Evolutionary conservation across 2,113 vertebrate genomes (phyloP).

Genomic region (Cinclus mexicanus): DNA sequence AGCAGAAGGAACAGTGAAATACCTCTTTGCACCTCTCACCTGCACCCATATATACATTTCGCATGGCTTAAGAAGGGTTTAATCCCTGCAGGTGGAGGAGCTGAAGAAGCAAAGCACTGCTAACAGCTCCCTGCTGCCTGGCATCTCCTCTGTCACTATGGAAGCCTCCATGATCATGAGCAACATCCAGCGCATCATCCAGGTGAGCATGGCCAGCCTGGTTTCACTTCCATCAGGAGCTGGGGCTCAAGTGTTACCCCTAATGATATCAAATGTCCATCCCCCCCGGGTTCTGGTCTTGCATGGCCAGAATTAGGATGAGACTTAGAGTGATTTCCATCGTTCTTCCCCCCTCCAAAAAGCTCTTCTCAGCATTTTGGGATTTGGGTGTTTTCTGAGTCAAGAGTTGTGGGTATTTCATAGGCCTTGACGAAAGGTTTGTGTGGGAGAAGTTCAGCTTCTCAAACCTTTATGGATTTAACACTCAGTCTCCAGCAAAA

Average conservation of each 20-base stretch:
- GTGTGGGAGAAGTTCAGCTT: neutral
- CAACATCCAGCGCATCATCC: constrained; percentile 93
- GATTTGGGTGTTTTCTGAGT: neutral
- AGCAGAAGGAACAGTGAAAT: neutral
- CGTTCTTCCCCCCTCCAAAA: neutral
- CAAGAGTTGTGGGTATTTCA: neutral
- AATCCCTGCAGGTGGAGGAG: constrained; percentile 83
- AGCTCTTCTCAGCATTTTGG: neutral
- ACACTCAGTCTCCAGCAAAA: neutral
- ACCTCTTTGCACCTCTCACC: neutral
- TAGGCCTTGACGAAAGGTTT: neutral
- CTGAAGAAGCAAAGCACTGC: constrained; percentile 81
- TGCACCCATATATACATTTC: neutral
- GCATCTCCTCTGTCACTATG: constrained; percentile 86
- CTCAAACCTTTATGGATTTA: neutral
- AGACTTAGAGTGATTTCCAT: neutral
- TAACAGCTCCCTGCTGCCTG: constrained; percentile 73
- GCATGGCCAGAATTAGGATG: rapidly evolving
- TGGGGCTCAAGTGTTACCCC: neutral
- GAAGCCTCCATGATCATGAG: constrained; percentile 94
- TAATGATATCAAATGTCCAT: rapidly evolving
- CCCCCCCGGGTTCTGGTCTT: neutral
- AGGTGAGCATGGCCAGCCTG: constrained; percentile 75
- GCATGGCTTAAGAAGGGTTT: neutral
- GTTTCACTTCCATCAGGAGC: rapidly evolving